phyloP scores from a whole-genome alignment of 2,888 invertebrate species.

The Congeria kusceri region DNA sequence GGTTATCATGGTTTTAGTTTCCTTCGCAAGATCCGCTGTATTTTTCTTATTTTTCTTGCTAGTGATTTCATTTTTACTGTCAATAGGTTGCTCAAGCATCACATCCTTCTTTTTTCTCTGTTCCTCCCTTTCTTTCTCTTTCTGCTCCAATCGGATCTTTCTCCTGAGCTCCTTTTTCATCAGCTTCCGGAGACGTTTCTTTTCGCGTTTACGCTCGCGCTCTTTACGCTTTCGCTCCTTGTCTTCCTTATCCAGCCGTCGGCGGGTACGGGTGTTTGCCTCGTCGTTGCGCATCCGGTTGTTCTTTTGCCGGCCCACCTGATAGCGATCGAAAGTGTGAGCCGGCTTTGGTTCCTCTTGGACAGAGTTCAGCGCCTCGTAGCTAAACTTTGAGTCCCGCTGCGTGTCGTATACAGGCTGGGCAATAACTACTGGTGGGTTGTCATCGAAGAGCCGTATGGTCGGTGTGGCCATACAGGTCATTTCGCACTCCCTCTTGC shows the following conservation, averaged over 20 bases:
- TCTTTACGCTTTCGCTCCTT: constrained; percentile 49
- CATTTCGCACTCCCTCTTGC: constrained; percentile 71
- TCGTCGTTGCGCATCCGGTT: constrained; percentile 56
- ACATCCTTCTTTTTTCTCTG: constrained; percentile 48
- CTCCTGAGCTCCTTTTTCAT: constrained; percentile 33
- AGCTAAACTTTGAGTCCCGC: constrained; percentile 33
- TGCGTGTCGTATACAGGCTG: constrained; percentile 59
- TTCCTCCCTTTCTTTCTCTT: constrained; percentile 45
- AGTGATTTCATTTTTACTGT: neutral
- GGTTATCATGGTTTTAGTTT: constrained; percentile 38
- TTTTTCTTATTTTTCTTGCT: constrained; percentile 5
- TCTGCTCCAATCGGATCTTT: constrained; percentile 51
- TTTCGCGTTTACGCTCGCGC: constrained; percentile 57
- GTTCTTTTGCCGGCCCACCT: constrained; percentile 35
- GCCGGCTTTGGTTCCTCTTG: constrained; percentile 18
- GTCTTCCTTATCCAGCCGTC: constrained; percentile 61
- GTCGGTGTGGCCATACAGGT: constrained; percentile 66
- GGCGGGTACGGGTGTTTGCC: constrained; percentile 59
- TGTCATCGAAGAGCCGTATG: constrained; percentile 46
- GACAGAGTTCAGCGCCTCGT: constrained; percentile 56
- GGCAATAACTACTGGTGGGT: constrained; percentile 58
- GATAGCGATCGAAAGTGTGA: constrained; percentile 41
- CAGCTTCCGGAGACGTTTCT: constrained; percentile 43
- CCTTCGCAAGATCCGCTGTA: constrained; percentile 27
- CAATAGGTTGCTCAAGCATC: constrained; percentile 6